Conservation (phyloP, 2,113 vertebrate genomes). For the Daboia siamensis region DNA sequence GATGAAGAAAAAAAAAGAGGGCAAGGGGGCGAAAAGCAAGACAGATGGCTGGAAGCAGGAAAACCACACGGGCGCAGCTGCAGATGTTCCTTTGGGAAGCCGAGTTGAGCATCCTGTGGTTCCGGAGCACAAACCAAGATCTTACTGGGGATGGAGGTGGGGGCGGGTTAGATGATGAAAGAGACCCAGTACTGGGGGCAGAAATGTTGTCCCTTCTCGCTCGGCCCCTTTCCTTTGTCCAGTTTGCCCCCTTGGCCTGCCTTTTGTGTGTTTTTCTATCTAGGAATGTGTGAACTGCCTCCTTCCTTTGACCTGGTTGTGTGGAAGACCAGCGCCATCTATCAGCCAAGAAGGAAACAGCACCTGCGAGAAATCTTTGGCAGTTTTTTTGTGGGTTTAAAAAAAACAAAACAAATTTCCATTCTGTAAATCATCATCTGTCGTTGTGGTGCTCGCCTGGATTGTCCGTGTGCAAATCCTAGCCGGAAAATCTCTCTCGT, state of each 20-base stretch:
- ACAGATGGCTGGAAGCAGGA: neutral
- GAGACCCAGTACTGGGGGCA: neutral
- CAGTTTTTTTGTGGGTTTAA: no score
- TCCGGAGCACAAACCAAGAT: neutral
- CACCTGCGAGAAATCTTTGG: constrained; percentile 7
- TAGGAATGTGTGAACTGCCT: neutral
- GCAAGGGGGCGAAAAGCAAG: neutral
- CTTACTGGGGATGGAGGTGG: neutral
- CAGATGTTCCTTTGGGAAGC: neutral
- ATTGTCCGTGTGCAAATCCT: neutral
- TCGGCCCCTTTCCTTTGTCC: neutral
- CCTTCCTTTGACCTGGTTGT: neutral
- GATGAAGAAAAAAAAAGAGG: neutral
- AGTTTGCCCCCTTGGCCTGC: neutral
- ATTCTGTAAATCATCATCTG: neutral
- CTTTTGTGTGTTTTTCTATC: neutral
- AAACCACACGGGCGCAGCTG: neutral
- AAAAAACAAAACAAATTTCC: no score
- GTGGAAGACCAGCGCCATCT: neutral
- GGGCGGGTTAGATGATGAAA: neutral
- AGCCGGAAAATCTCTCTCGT: neutral
- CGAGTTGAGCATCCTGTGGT: neutral
- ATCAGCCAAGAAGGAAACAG: neutral
- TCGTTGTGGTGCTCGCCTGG: no score
- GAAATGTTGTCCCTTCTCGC: neutral